Conservation (phyloP, 1,140 invertebrate genomes). For the Teleogryllus occipitalis region DNA sequence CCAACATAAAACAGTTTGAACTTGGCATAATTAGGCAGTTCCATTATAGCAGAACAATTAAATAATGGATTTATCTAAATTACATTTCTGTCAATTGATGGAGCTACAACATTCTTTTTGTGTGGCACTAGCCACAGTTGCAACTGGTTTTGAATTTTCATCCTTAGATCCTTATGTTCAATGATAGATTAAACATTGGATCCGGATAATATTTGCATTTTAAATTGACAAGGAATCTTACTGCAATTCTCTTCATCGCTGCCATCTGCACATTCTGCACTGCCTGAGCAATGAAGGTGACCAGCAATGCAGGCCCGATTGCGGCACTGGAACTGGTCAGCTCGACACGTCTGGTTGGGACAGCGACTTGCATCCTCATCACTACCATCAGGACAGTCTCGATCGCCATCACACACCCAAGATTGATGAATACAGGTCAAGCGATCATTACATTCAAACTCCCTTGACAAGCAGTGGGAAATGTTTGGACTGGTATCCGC, state of each 20-base stretch:
- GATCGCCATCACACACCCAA: conserved; percentile 81
- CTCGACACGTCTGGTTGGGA: conserved; percentile 65
- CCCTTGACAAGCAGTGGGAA: conserved; percentile 52
- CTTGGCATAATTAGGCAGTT: too few relatives aligned
- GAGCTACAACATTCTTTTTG: too few relatives aligned
- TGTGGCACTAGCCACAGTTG: too few relatives aligned
- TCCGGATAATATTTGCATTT: too few relatives aligned
- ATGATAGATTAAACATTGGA: too few relatives aligned
- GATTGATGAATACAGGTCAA: conserved; percentile 77
- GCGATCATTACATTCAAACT: conserved; percentile 78
- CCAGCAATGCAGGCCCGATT: conserved; percentile 75
- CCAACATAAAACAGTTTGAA: too few relatives aligned
- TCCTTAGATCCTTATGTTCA: too few relatives aligned
- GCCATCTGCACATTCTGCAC: conserved; percentile 69
- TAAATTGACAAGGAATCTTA: conserved; percentile 34
- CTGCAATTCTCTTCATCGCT: conserved; percentile 77
- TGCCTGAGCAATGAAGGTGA: conserved; percentile 72
- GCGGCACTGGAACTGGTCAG: conserved; percentile 74
- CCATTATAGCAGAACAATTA: too few relatives aligned
- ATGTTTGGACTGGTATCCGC: conserved; percentile 39
- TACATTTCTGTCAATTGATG: too few relatives aligned
- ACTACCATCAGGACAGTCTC: conserved; percentile 71
- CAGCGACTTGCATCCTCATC: conserved; percentile 65
- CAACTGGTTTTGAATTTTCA: too few relatives aligned
- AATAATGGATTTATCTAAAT: too few relatives aligned